A percentile compares a stretch with the other conserved stretches of the same genome.
Evolutionary conservation across 2,113 vertebrate genomes (phyloP).

Genomic region (Gymnobelideus leadbeateri): DNA sequence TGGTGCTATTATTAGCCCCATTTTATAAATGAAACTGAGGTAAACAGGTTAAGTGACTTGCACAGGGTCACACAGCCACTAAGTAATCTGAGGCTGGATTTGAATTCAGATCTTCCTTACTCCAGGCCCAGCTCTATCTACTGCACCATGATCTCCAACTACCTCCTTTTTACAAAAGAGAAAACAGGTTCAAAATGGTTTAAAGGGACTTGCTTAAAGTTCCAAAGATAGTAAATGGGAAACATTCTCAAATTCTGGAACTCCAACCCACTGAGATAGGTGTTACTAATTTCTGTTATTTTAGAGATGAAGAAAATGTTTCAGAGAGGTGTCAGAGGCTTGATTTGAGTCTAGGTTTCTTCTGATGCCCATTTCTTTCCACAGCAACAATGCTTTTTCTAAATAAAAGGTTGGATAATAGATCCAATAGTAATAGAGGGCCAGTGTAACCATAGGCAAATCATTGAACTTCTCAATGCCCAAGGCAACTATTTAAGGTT

Average conservation of each 20-base stretch:
- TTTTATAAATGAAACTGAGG: background rate
- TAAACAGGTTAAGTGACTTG: slow-evolving; percentile 11
- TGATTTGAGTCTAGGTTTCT: background rate
- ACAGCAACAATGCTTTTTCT: background rate
- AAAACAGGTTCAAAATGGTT: background rate
- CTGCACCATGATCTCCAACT: background rate
- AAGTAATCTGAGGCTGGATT: background rate
- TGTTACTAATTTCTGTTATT: background rate
- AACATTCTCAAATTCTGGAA: background rate
- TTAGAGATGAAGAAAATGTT: background rate
- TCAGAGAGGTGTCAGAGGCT: background rate
- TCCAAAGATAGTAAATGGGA: background rate
- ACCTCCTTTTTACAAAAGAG: background rate
- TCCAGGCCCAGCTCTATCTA: background rate
- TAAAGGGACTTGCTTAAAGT: background rate
- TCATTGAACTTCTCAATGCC: background rate
- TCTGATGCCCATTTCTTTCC: background rate
- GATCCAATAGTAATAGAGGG: background rate
- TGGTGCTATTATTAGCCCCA: no score
- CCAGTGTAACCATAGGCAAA: background rate
- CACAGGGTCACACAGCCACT: background rate
- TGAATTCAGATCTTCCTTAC: slow-evolving; percentile 4
- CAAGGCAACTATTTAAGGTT: background rate
- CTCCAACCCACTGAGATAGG: background rate
- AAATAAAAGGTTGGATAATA: background rate